A percentile compares a stretch with the other conserved stretches of the same genome.
phyloP scores from a whole-genome alignment of 92 coral and sea anemone species.

The Scolanthus callimorphus region DNA sequence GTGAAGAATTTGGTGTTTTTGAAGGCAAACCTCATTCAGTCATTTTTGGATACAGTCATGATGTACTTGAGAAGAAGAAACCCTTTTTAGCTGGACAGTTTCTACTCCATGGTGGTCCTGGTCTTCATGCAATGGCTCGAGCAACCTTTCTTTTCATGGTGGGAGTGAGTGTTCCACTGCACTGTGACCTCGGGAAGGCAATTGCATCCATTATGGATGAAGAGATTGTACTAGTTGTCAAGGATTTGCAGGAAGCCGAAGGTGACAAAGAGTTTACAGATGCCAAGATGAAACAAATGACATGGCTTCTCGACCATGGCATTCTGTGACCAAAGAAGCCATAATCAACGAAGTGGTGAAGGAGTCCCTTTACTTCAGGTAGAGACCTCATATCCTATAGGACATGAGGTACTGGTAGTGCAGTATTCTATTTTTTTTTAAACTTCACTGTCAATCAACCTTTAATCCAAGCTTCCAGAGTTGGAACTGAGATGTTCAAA shows the following conservation, averaged over 20 bases:
- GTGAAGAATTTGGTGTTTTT: conserved; percentile 38
- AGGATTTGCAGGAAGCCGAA: conserved; percentile 11
- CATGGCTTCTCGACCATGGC: conserved; percentile 9
- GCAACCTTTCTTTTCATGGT: conserved; percentile 4
- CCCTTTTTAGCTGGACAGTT: conserved; percentile 39
- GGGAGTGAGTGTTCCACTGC: conserved; percentile 7
- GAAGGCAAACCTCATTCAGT: conserved; percentile 25
- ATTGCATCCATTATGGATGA: conserved; percentile 11
- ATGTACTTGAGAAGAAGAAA: conserved; percentile 30
- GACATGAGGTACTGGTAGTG: no score
- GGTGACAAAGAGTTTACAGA: conserved; percentile 12
- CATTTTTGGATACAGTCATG: no score
- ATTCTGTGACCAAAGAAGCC: conserved; percentile 5
- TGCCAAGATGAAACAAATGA: conserved; percentile 11
- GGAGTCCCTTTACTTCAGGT: no score
- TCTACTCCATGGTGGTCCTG: conserved; percentile 46
- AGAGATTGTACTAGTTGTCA: conserved; percentile 9
- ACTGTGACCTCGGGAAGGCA: conserved; percentile 14
- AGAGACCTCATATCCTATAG: no score
- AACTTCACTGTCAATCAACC: no score
- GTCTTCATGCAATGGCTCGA: no score
- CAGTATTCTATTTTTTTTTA: no score
- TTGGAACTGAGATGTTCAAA: no score
- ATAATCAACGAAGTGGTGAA: conserved; percentile 10
- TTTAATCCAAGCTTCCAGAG: no score